Base-by-base conservation (phyloP, 2,797 vertebrate species). In the Liasis olivaceus region DNA sequence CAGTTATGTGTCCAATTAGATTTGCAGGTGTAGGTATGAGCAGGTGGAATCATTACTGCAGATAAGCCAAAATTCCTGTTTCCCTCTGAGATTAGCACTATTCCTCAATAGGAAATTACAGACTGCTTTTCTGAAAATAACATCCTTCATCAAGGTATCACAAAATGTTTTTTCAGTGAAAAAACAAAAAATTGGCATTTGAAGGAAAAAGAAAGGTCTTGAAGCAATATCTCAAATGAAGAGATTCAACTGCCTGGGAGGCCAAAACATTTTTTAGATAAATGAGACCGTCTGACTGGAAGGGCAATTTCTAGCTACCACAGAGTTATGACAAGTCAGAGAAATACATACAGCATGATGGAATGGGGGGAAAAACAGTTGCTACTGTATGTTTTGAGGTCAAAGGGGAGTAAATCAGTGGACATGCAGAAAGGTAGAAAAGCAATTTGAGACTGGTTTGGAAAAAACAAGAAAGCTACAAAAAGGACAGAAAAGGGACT, bases 401-500 rank as follows among this genome's bases (percentile, higher is more conserved):
- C 42, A 0, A 95, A 90, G 28, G 24, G 90, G 64, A 85, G 90
- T 62, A 94, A 92, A 88, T 58, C 72, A 93, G 87, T 14, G 28
- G 20, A 89, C 92, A 90, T 42, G 90, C 91, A 87, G 94, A 93
- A 94, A 72, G 93, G 64, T 5, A 88, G 81, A 94, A 59, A 93
- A 89, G 13, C 94, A 93, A 95, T 95, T 94, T 93, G 93, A 91
- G 91, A 90, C 0, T 17, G 93, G 63, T 85, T 94, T 93, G 93
- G 22, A 90, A 89, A 60, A 24, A 93, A 93, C 86, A 3, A 91
- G 60, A 92, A 94, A 90, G 69, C 88, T 91, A 54, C 26, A 85
- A 36, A 91, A 91, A 92, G 11, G 91, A 94, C 69, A 91, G 95
- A 94, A 89, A 24, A 36, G 56, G 60, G 89, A 64, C 64, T 72